Conservation (phyloP, 2,797 vertebrate genomes). For the Pseudochirops cupreus region DNA sequence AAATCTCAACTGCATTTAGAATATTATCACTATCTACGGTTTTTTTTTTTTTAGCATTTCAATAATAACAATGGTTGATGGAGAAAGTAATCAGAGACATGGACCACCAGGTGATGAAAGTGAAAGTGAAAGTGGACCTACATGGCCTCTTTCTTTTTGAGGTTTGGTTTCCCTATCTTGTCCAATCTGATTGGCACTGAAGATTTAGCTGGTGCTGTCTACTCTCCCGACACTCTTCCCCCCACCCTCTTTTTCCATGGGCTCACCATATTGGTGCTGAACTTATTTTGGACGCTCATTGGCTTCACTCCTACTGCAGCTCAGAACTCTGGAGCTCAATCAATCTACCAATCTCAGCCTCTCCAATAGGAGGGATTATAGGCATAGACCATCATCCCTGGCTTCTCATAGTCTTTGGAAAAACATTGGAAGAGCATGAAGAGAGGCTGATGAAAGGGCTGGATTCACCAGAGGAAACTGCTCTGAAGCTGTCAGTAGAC, state of each 20-base stretch:
- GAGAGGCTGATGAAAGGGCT: background rate
- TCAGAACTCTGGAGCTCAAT: background rate
- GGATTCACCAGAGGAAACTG: background rate
- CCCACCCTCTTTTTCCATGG: no score
- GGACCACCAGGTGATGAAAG: background rate
- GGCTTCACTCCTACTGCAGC: background rate
- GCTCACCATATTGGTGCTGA: no score
- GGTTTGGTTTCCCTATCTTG: background rate
- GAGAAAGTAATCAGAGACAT: background rate
- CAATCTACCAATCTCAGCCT: background rate
- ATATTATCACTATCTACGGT: background rate
- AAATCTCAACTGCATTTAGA: background rate
- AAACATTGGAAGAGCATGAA: background rate
- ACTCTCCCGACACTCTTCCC: background rate
- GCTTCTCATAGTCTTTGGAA: background rate
- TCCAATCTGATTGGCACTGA: background rate
- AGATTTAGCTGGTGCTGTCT: background rate
- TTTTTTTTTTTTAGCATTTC: background rate
- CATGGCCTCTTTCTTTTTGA: no score
- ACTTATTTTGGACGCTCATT: background rate
- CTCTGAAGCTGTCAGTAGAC: background rate
- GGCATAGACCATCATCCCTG: background rate
- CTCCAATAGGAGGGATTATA: background rate
- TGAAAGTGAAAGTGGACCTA: background rate
- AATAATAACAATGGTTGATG: background rate